Evolutionary conservation across 1,140 invertebrate genomes (phyloP).

Genomic region (Halesus radiatus): DNA sequence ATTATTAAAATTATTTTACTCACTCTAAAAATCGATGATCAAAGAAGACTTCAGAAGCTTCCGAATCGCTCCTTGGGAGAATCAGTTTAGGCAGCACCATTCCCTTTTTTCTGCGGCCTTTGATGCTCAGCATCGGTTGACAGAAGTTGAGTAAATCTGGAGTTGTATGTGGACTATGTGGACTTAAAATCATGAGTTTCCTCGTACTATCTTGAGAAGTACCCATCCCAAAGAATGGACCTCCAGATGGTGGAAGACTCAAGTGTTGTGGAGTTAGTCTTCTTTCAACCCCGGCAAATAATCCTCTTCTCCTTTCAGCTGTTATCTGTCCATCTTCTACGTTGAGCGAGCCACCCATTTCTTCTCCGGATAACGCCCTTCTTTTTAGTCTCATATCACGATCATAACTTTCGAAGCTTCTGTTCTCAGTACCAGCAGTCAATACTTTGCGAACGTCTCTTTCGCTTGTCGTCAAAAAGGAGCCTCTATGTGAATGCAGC

Average conservation of each 20-base stretch:
- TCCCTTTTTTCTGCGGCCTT: constrained; percentile 78
- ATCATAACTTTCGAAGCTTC: constrained; percentile 72
- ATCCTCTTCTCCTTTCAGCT: constrained; percentile 75
- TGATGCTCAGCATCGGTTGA: constrained; percentile 72
- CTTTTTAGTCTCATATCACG: constrained; percentile 73
- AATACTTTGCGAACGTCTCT: constrained; percentile 74
- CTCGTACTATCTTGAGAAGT: constrained; percentile 71
- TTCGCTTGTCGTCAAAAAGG: constrained; percentile 76
- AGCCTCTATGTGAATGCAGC: constrained; percentile 62
- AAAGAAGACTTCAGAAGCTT: constrained; percentile 73
- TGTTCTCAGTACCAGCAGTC: constrained; percentile 67
- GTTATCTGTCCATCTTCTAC: constrained; percentile 63
- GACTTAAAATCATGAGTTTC: constrained; percentile 80
- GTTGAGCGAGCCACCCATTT: constrained; percentile 63
- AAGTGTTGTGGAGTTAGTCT: constrained; percentile 76
- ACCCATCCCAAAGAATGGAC: constrained; percentile 68
- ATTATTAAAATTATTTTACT: constrained; percentile 61
- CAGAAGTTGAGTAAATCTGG: constrained; percentile 75
- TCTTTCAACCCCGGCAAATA: constrained; percentile 76
- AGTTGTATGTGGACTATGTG: constrained; percentile 77
- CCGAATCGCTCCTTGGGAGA: constrained; percentile 79
- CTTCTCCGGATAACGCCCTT: constrained; percentile 73
- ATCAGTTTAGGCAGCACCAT: constrained; percentile 83
- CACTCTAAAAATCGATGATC: constrained; percentile 74
- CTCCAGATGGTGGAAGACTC: constrained; percentile 77